Evolutionary conservation across 2,797 vertebrate species (phyloP).

Genomic region (Clarias fuscus): DNA sequence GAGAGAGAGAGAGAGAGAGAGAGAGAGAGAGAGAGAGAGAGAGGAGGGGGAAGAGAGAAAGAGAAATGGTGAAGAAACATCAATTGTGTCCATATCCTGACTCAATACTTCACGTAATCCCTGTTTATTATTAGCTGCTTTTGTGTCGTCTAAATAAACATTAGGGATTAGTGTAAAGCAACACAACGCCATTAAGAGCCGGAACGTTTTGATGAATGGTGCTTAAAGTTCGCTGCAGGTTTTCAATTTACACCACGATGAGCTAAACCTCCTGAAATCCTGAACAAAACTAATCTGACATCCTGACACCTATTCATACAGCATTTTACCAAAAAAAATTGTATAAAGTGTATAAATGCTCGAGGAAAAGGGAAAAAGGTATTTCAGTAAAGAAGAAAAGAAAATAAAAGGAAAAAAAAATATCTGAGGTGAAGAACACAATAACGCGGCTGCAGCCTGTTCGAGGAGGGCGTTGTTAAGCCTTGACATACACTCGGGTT

Average conservation of each 20-base stretch:
- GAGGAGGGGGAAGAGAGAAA: constrained; percentile 52
- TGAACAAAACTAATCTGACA: constrained; percentile 49
- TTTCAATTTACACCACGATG: constrained; percentile 41
- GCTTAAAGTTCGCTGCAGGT: constrained; percentile 38
- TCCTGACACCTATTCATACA: constrained; percentile 46
- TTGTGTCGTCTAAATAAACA: constrained; percentile 62
- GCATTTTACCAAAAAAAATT: background rate
- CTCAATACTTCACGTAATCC: constrained; percentile 59
- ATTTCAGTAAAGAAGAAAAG: constrained; percentile 8
- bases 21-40: background rate
- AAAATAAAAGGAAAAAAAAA: background rate
- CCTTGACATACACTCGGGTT: background rate
- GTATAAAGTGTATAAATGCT: background rate
- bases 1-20: background rate
- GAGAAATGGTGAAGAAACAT: constrained; percentile 49
- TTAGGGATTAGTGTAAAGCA: constrained; percentile 68
- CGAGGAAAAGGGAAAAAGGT: background rate
- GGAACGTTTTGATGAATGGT: constrained; percentile 44
- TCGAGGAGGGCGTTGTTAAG: background rate
- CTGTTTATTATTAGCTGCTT: constrained; percentile 66
- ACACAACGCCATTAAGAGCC: constrained; percentile 55
- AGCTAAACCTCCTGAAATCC: constrained; percentile 26
- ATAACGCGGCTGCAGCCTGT: background rate
- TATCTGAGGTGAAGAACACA: background rate
- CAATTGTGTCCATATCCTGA: constrained; percentile 64